Base-by-base conservation (phyloP, 2,113 vertebrate genomes). In the Platanista minor region DNA sequence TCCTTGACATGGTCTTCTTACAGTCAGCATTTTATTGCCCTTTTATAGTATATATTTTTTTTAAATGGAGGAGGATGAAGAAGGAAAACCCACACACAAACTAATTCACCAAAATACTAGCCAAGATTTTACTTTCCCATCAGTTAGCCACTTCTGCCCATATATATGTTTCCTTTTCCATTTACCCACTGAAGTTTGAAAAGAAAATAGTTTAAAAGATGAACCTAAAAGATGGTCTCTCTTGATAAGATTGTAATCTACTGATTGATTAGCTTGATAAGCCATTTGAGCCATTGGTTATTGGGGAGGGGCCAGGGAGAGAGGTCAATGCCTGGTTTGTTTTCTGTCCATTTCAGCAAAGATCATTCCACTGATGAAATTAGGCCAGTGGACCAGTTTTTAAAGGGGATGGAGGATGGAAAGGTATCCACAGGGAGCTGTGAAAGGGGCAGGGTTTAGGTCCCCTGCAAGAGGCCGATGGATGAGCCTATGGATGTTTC, bases 1-100 rank as follows among this genome's bases (percentile, higher is more conserved):
- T 99, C 99, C 99, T 99, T 99, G 99, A 99, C 99, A 99, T 99
- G 99, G 99, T 99, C 99, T 99, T 99, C 99, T 99, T 98, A 98
- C 99, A 99, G 99, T 99, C 99, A 99, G 99, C 99, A 99, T 99
- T 99, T 99, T 99, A 99, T 99, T 99, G 99, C 99, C 99, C 99
- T 99, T 99, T 99, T 99, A 99, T 99, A 99, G 99, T 99, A 99
- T 99, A 99, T 64, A 31, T 80, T 80, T 80, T n/a, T 64, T 31
- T 54, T n/a, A 89, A 93, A 88, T 39, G 31, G 64, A 83, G 89
- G 84, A 87, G 59, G 69, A 52, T 43, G 90, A 74, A 90, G 86
- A 90, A 94, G 88, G 96, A 72, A 96, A 97, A 93, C 92, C 80
- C 80, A 81, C 86, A 74, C 97, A 96, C 98, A 98, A 97, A 98